A percentile compares a stretch with the other conserved stretches of the same genome.
Conservation (phyloP, 2,888 invertebrate genomes). For the Rhogogaster chlorosoma region DNA sequence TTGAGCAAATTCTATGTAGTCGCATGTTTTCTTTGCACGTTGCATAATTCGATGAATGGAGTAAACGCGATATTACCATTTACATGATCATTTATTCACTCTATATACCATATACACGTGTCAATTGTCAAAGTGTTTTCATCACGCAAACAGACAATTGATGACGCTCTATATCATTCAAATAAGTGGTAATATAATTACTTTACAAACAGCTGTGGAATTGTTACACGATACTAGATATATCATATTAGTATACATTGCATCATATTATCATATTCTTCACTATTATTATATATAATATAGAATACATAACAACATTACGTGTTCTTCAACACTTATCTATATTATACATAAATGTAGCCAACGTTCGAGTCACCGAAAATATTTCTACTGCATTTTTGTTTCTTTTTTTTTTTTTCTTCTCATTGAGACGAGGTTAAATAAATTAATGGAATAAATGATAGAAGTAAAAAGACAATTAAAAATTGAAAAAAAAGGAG, state of each 20-base stretch:
- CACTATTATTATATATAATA: background rate
- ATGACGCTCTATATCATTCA: background rate
- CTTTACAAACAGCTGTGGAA: background rate
- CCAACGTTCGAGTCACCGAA: slow-evolving; percentile 14
- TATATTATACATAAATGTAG: background rate
- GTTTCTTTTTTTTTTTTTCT: too few species aligned
- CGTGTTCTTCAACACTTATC: background rate
- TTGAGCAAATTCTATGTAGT: slow-evolving; percentile 1
- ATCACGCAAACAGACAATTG: slow-evolving; percentile 37
- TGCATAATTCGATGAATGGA: slow-evolving; percentile 24
- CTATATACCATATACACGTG: background rate
- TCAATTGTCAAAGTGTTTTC: slow-evolving; percentile 9
- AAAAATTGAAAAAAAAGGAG: background rate
- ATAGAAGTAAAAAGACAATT: background rate
- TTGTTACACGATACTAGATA: background rate
- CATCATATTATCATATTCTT: slow-evolving; percentile 18
- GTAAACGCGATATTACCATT: slow-evolving; percentile 36
- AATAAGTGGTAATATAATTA: background rate
- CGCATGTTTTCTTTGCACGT: slow-evolving; percentile 45
- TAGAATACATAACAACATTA: background rate
- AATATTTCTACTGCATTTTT: background rate
- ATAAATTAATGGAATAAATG: background rate
- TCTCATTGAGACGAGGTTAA: background rate
- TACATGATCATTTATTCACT: slow-evolving; percentile 43
- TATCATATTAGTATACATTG: background rate